A percentile compares a stretch with the other conserved stretches of the same genome.
phyloP scores from a whole-genome alignment of 2,797 vertebrate species.

The Spondyliosoma cantharus region DNA sequence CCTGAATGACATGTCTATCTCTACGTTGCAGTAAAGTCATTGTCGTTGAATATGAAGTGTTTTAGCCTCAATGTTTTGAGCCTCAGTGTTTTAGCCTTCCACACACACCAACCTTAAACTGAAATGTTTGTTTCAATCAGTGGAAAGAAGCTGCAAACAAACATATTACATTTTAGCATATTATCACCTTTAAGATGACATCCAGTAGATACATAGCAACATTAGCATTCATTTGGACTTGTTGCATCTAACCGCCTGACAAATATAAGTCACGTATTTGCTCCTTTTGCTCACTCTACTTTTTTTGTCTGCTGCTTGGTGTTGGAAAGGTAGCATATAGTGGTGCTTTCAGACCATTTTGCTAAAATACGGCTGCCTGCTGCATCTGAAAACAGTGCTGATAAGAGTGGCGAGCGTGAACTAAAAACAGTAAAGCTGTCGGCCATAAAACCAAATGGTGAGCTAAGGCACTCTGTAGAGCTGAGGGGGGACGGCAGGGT shows the following conservation, averaged over 20 bases:
- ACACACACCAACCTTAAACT: not conserved
- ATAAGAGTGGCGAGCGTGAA: not conserved
- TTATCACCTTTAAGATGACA: not conserved
- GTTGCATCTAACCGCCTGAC: not conserved
- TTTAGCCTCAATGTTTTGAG: not conserved
- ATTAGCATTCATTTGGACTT: not conserved
- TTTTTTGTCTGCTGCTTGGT: not conserved
- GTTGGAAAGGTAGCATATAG: not conserved
- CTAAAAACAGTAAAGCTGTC: not conserved
- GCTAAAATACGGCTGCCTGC: not conserved
- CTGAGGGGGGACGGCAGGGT: conserved; percentile 11
- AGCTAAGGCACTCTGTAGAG: not conserved
- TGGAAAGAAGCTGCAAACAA: not conserved
- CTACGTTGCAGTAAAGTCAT: not conserved
- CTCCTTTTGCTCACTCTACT: not conserved
- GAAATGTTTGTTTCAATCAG: not conserved
- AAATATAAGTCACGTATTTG: not conserved
- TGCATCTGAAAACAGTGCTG: not conserved
- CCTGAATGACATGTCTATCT: not conserved
- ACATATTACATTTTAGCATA: not conserved
- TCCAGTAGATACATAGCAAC: not conserved
- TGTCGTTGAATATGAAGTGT: not conserved
- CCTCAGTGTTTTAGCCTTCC: not conserved
- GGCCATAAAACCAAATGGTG: not conserved
- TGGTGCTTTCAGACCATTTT: not conserved